phyloP scores from a whole-genome alignment of 2,113 vertebrate genomes.

The Cottus gobio region DNA sequence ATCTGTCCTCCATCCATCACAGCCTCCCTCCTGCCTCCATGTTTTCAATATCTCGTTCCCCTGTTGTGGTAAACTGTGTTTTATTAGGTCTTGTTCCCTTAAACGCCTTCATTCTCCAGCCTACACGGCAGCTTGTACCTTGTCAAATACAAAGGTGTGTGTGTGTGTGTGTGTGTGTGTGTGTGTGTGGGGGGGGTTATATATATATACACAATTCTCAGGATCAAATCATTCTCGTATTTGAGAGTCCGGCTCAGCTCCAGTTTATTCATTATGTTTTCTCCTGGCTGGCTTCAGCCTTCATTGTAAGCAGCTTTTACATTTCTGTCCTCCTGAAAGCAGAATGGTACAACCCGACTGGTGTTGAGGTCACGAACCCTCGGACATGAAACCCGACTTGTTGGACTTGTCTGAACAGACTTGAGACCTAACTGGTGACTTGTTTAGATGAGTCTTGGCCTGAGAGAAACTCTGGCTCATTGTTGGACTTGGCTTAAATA shows the following conservation, averaged over 20 bases:
- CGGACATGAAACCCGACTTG: neutral
- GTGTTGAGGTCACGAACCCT: too few species aligned
- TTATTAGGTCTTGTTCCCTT: conserved; percentile 51
- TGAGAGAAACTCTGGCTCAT: too few species aligned
- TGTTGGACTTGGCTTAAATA: too few species aligned
- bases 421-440: neutral
- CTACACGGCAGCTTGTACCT: conserved; percentile 47
- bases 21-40: conserved; percentile 13
- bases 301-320: neutral
- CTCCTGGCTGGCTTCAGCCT: neutral
- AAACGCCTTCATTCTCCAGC: conserved; percentile 45
- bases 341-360: neutral
- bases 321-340: neutral
- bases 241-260: neutral
- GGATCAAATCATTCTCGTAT: conserved; percentile 10
- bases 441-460: neutral
- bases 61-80: neutral
- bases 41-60: conserved; percentile 20
- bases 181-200: neutral
- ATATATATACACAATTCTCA: neutral
- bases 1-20: conserved; percentile 53
- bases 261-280: neutral
- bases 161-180: neutral
- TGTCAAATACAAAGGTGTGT: conserved; percentile 31
- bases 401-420: neutral